phyloP scores from a whole-genome alignment of 2,113 vertebrate genomes.

The Aleadryas rufinucha region DNA sequence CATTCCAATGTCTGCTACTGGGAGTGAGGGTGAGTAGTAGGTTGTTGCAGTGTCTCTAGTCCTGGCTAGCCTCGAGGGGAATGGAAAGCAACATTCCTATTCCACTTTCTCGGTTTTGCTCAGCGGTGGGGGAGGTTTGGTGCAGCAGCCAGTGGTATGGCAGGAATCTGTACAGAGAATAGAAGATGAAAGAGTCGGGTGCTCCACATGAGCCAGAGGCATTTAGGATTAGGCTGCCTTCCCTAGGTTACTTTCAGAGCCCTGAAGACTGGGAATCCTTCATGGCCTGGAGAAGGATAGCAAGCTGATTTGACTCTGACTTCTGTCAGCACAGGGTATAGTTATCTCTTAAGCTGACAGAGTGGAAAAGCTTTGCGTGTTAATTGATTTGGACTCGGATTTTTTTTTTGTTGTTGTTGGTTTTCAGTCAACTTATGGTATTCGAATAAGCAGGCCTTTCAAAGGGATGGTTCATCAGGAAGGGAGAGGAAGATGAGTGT shows the following conservation, averaged over 20 bases:
- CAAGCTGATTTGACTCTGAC: background rate
- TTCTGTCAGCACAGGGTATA: background rate
- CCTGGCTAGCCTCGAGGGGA: background rate
- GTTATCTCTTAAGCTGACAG: constrained; percentile 7
- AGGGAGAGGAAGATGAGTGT: background rate
- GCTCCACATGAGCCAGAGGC: constrained; percentile 38
- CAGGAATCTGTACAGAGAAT: constrained; percentile 56
- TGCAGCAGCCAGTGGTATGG: constrained; percentile 57
- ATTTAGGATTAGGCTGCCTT: constrained; percentile 51
- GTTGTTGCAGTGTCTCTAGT: background rate
- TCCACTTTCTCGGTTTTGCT: constrained; percentile 27
- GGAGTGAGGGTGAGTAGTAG: background rate
- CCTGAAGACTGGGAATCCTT: background rate
- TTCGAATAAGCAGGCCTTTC: constrained; percentile 19
- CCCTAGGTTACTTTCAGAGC: background rate
- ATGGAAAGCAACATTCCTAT: constrained; percentile 40
- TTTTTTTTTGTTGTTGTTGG: background rate
- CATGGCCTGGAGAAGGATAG: background rate
- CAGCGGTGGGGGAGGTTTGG: constrained; percentile 41
- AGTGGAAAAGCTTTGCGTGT: background rate
- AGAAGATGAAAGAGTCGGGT: constrained; percentile 53
- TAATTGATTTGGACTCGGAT: constrained; percentile 8
- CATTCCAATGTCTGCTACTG: background rate
- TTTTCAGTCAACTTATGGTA: constrained; percentile 3
- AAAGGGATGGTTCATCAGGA: background rate